Percentiles rank a stretch among this genome's conserved stretches.
Conservation (phyloP, 1,140 invertebrate species). For the Aphis craccivora region DNA sequence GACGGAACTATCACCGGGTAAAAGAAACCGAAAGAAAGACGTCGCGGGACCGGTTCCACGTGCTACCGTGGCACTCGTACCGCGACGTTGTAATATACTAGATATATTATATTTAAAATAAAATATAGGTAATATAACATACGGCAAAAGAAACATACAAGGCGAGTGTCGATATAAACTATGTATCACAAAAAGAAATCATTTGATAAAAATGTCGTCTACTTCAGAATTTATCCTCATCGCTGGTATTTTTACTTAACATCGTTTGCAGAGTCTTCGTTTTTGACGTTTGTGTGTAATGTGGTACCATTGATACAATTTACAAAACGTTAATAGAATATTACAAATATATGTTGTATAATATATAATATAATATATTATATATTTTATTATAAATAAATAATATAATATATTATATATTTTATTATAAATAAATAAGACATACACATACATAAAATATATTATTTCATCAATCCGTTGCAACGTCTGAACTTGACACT, state of each 20-base stretch:
- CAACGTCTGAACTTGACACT: too few species aligned
- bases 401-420: too few species aligned
- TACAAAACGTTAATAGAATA: not conserved
- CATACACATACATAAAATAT: not conserved
- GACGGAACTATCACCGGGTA: constrained; percentile 22
- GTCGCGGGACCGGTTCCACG: constrained; percentile 44
- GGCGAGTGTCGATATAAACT: not conserved
- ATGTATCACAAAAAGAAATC: not conserved
- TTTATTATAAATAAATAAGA: too few species aligned
- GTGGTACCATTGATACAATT: not conserved
- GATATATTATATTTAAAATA: not conserved
- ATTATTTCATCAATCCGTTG: too few species aligned
- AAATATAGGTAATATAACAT: too few species aligned
- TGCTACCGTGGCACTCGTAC: not conserved
- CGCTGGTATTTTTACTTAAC: not conserved
- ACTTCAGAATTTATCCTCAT: not conserved
- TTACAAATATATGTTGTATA: too few species aligned
- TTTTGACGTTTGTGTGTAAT: too few species aligned
- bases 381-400: too few species aligned
- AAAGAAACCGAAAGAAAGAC: constrained; percentile 57
- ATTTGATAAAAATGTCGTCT: not conserved
- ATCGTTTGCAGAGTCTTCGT: not conserved
- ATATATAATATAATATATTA: too few species aligned
- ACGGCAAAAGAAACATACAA: not conserved
- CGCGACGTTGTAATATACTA: not conserved